Evolutionary conservation across 2,113 vertebrate genomes (phyloP).

Genomic region (Sturnus vulgaris): DNA sequence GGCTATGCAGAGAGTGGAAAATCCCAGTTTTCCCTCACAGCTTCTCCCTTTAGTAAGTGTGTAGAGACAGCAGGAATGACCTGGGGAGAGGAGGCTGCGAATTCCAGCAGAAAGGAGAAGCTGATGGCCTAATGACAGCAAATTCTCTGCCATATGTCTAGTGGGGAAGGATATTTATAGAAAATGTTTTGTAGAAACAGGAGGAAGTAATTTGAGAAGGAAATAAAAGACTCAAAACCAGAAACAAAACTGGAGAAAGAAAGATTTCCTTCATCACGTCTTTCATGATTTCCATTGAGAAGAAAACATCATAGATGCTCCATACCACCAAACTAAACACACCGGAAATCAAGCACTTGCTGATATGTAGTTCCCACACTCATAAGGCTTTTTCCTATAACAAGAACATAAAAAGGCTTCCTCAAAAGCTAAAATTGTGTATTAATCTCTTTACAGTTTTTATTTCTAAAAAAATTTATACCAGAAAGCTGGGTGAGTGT

Average conservation of each 20-base stretch:
- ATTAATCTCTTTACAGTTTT: neutral
- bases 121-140: neutral
- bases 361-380: neutral
- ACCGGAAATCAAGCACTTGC: neutral
- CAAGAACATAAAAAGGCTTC: neutral
- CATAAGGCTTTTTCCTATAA: neutral
- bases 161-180: neutral
- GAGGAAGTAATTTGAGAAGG: neutral
- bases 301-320: neutral
- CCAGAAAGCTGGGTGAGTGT: neutral
- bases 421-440: neutral
- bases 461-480: neutral
- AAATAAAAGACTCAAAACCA: neutral
- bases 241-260: neutral
- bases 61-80: neutral
- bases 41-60: neutral
- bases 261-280: neutral
- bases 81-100: accelerated
- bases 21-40: neutral
- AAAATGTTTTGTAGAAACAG: neutral
- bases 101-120: neutral
- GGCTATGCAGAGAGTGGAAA: neutral
- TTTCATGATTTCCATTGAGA: neutral
- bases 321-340: neutral
- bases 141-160: neutral